A percentile compares a stretch with the other conserved stretches of the same genome.
These are phyloP conservation scores for Sebastes schlegelii DNA, from an alignment of 2,113 vertebrate species.

Conservation along the genomic window DNA sequence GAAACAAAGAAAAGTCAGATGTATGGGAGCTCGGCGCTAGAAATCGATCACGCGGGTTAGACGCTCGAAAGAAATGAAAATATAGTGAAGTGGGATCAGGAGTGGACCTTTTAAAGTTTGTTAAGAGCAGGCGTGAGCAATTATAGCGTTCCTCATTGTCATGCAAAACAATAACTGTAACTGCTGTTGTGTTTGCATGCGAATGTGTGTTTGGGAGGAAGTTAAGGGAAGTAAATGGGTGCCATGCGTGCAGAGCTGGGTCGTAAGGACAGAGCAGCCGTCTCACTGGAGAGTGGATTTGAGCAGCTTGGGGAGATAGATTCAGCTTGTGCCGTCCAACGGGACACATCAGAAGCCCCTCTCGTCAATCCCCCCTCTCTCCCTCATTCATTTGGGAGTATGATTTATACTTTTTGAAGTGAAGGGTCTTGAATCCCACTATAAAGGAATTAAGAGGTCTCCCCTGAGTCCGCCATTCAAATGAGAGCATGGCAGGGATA, in stretches of 20 bases:
- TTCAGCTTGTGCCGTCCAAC: constrained; percentile 73
- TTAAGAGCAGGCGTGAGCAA: constrained; percentile 6
- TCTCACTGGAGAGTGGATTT: constrained; percentile 78
- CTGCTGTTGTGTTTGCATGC: constrained; percentile 26
- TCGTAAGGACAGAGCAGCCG: constrained; percentile 68
- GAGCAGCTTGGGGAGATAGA: constrained; percentile 81
- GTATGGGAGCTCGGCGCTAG: constrained; percentile 32
- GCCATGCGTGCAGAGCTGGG: constrained; percentile 63
- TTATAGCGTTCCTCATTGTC: not conserved
- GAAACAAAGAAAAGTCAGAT: constrained; percentile 69
- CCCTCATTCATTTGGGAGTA: constrained; percentile 87
- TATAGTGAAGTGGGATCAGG: constrained; percentile 26
- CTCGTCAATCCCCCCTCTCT: constrained; percentile 78
- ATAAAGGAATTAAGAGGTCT: constrained; percentile 89
- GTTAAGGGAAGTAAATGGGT: constrained; percentile 44
- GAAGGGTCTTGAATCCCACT: constrained; percentile 88
- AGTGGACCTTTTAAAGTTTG: constrained; percentile 41
- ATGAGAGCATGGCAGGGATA: constrained; percentile 88
- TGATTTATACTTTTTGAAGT: constrained; percentile 91
- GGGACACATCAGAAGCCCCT: constrained; percentile 85
- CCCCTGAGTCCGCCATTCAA: constrained; percentile 87
- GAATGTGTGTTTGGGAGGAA: constrained; percentile 41
- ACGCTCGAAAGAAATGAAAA: constrained; percentile 52
- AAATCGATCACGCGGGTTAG: constrained; percentile 52
- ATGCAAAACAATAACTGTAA: constrained; percentile 6